Percentiles rank a stretch among this genome's conserved stretches.
phyloP scores from a whole-genome alignment of 2,113 vertebrate genomes.

The Mormyrus iriodes region DNA sequence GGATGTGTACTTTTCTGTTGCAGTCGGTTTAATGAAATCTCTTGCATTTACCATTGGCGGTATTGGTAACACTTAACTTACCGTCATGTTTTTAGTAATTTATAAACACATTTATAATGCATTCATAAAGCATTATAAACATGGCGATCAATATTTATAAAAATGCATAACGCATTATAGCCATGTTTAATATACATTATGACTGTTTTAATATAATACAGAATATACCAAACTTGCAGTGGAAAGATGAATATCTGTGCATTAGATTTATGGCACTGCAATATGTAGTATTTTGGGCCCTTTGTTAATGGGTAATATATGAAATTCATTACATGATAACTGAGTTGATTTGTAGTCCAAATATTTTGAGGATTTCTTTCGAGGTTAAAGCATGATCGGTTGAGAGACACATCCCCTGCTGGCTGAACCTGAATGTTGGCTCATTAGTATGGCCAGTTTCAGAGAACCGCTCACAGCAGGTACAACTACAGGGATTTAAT shows the following conservation, averaged over 20 bases:
- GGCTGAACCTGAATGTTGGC: neutral
- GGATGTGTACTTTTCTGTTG: neutral
- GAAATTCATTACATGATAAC: neutral
- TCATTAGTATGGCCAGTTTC: neutral
- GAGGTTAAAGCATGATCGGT: neutral
- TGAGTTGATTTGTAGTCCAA: neutral
- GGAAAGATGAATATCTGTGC: neutral
- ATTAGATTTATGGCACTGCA: neutral
- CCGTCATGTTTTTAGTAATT: no score
- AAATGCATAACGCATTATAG: no score
- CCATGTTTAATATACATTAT: no score
- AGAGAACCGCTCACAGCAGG: neutral
- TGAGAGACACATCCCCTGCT: neutral
- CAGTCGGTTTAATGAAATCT: neutral
- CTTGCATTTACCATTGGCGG: neutral
- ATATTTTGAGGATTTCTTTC: neutral
- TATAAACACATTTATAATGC: no score
- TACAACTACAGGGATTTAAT: neutral
- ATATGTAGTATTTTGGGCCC: neutral
- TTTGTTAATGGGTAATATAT: neutral
- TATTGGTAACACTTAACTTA: no score
- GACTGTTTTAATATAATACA: neutral
- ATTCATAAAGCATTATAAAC: no score
- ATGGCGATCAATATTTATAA: no score
- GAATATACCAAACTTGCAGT: neutral